These are phyloP conservation scores for Trichogramma evanescens DNA, from an alignment of 2,888 invertebrate genomes.

Conservation along the genomic window DNA sequence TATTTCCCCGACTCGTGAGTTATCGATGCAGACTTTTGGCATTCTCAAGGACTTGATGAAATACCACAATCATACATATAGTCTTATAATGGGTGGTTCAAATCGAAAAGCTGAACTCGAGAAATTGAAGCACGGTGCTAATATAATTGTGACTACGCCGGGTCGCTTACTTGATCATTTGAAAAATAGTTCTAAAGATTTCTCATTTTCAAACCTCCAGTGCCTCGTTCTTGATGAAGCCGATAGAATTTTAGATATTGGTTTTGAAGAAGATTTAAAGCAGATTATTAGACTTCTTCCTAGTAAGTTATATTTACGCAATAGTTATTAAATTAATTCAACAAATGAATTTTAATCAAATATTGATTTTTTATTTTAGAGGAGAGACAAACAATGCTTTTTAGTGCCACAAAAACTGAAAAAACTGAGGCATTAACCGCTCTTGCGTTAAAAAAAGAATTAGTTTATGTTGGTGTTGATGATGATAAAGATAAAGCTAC, in stretches of 20 bases:
- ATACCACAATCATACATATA: constrained; percentile 88
- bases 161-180: constrained; percentile 92
- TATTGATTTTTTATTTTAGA: constrained; percentile 54
- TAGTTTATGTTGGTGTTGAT: constrained; percentile 90
- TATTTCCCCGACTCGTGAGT: constrained; percentile 91
- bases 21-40: constrained; percentile 97
- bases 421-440: constrained; percentile 85
- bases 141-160: constrained; percentile 92
- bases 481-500: constrained; percentile 78
- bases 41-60: constrained; percentile 92
- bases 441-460: constrained; percentile 87
- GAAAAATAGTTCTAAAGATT: constrained; percentile 78
- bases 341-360: background rate
- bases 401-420: constrained; percentile 92
- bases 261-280: constrained; percentile 95
- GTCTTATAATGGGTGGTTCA: constrained; percentile 92
- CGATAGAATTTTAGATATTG: constrained; percentile 94
- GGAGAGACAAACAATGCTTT: constrained; percentile 91
- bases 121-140: constrained; percentile 84
- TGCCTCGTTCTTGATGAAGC: constrained; percentile 96
- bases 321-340: background rate
- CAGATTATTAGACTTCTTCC: constrained; percentile 87
- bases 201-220: constrained; percentile 87
- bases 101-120: constrained; percentile 85
- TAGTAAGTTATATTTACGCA: constrained; percentile 59